These are phyloP conservation scores for Ceuthmochares aereus DNA, from an alignment of 2,113 vertebrate species.

Conservation along the genomic window DNA sequence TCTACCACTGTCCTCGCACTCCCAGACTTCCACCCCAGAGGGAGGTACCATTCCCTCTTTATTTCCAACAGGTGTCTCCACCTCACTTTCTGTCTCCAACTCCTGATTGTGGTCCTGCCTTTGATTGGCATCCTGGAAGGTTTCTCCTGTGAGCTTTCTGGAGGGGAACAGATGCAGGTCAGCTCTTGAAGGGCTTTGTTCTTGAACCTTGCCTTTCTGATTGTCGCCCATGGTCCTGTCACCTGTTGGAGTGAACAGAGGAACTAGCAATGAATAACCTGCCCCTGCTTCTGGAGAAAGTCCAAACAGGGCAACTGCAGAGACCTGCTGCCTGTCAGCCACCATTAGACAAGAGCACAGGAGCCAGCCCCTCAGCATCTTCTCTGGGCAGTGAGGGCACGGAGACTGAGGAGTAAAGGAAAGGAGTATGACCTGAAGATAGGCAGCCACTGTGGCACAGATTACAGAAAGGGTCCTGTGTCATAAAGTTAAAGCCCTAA, in stretches of 20 bases:
- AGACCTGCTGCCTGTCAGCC: background rate
- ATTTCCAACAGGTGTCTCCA: slow-evolving; percentile 29
- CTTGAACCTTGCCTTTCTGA: slow-evolving; percentile 42
- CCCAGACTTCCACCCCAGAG: slow-evolving; percentile 55
- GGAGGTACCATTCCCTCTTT: slow-evolving; percentile 10
- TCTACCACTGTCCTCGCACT: slow-evolving; percentile 29
- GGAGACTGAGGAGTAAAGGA: fast-evolving
- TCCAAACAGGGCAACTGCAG: background rate
- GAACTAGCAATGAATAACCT: background rate
- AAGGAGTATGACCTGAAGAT: background rate
- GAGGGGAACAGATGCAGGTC: slow-evolving; percentile 19
- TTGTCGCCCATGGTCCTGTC: slow-evolving; percentile 13
- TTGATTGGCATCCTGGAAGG: background rate
- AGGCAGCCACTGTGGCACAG: background rate
- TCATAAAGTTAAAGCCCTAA: background rate
- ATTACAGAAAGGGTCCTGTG: background rate
- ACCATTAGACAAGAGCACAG: background rate
- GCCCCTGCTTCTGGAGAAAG: background rate
- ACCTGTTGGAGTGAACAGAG: slow-evolving; percentile 50
- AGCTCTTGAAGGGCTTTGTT: slow-evolving; percentile 36
- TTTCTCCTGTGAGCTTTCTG: slow-evolving; percentile 30
- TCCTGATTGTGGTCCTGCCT: slow-evolving; percentile 9
- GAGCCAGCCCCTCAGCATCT: background rate
- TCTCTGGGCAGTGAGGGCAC: background rate
- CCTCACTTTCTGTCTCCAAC: slow-evolving; percentile 3